Percentiles rank a stretch among this genome's conserved stretches.
phyloP scores from a whole-genome alignment of 2,888 invertebrate genomes.

The Imbricaverruca yamaguchii region DNA sequence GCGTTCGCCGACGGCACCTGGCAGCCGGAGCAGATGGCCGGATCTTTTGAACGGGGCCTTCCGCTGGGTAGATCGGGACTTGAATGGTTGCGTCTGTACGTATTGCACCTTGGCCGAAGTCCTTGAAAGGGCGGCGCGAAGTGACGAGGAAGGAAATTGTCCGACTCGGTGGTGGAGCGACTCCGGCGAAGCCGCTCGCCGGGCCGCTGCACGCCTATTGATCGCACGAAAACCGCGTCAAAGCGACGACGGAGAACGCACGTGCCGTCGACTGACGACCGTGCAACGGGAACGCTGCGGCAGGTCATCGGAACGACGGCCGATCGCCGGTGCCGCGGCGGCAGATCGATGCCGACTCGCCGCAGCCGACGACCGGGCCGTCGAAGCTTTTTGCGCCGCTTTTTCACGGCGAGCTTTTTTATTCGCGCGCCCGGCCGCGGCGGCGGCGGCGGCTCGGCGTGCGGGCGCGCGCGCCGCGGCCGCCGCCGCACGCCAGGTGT shows the following conservation, averaged over 20 bases:
- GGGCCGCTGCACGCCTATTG: not conserved
- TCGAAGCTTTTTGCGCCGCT: too few relatives aligned
- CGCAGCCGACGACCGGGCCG: too few relatives aligned
- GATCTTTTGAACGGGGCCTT: not conserved
- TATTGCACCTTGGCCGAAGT: too few relatives aligned
- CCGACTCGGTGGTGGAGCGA: too few relatives aligned
- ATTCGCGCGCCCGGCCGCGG: not conserved
- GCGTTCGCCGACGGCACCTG: conserved; percentile 13
- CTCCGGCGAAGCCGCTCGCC: not conserved
- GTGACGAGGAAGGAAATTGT: too few relatives aligned
- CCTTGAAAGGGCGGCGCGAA: too few relatives aligned
- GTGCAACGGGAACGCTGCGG: too few relatives aligned
- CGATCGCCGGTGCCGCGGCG: too few relatives aligned
- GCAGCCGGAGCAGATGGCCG: not conserved
- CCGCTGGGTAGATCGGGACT: not conserved
- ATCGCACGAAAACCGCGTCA: not conserved
- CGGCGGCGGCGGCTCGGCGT: not conserved
- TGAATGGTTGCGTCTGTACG: too few relatives aligned
- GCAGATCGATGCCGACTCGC: too few relatives aligned
- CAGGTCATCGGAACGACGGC: too few relatives aligned
- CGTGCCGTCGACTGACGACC: too few relatives aligned
- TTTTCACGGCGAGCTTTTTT: not conserved
- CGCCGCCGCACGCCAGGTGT: not conserved
- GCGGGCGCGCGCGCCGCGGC: not conserved
- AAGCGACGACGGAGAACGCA: not conserved